phyloP scores from a whole-genome alignment of 2,797 vertebrate species.

The Melanotaenia parkinsoni region DNA sequence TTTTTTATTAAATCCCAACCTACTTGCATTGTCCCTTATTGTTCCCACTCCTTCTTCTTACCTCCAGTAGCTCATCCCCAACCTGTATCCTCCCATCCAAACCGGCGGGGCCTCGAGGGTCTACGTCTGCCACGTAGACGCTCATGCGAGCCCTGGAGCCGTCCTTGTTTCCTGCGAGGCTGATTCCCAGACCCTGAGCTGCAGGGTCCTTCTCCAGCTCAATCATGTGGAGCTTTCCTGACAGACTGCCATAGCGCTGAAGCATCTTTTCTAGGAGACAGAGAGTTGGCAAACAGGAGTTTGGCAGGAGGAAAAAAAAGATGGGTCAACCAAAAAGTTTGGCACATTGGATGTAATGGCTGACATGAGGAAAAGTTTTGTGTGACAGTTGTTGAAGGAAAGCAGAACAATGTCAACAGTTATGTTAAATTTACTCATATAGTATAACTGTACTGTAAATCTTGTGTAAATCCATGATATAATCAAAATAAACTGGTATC shows the following conservation, averaged over 20 bases:
- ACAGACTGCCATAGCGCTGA: constrained; percentile 89
- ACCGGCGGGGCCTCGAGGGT: constrained; percentile 89
- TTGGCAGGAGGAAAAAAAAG: constrained; percentile 42
- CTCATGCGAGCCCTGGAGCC: constrained; percentile 88
- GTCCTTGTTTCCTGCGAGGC: constrained; percentile 89
- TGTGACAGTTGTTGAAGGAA: constrained; percentile 42
- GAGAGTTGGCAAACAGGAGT: constrained; percentile 51
- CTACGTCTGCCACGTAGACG: constrained; percentile 90
- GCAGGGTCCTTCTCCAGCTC: constrained; percentile 90
- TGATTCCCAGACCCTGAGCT: constrained; percentile 89
- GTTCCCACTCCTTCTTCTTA: constrained; percentile 74
- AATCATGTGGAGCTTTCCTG: constrained; percentile 90
- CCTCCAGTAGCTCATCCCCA: constrained; percentile 95
- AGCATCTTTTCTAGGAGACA: constrained; percentile 84
- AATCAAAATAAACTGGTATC: no score
- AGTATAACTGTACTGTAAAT: constrained; percentile 21
- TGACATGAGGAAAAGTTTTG: constrained; percentile 59
- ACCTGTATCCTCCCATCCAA: constrained; percentile 89
- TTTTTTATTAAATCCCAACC: no score
- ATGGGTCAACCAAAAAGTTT: constrained; percentile 38
- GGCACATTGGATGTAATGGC: constrained; percentile 51
- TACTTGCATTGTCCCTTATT: background rate
- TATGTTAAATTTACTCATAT: constrained; percentile 24
- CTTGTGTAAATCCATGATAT: no score
- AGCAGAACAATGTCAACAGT: constrained; percentile 38